Base-by-base conservation (phyloP, 2,113 vertebrate genomes). In the Himantopus leucocephalus region DNA sequence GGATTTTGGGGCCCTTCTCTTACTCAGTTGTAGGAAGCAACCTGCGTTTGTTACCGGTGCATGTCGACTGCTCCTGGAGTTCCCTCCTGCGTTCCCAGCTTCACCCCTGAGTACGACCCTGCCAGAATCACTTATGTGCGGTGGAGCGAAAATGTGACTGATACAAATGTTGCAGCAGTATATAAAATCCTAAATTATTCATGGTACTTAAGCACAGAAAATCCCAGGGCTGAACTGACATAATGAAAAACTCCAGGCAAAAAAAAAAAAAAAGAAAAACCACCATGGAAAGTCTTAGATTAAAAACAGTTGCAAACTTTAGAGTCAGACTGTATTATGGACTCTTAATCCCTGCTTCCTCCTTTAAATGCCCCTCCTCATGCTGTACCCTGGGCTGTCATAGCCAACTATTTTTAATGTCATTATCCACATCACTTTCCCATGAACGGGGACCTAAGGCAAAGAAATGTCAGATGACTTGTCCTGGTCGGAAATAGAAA, bases 161-260 rank as follows among this genome's bases (percentile, higher is more conserved):
- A 84, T 92, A 86, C 64, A 92, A 96, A 88, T 81, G 60, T 88
- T 93, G 60, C 64, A 84, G 83, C 39, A 53, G 76, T 87, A 68
- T 95, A 71, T 93, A 78, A 96, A 97, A 93, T 89, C 20, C 78
- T 94, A 64, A 85, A 83, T 94, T 94, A 79, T 96, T 96, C 79
- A 85, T 84, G 72, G 72, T 88, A 34, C 50, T 92, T 92, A 90
- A 90, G 43, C 72, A 72, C 41, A 74, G 64, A 96, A 94, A 77
- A 88, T 96, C 47, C 76, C 71, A 39, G 29, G 37, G 78, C 67
- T 93, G 67, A 85, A 85, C 29, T 50, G 45, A 73, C 67, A 45
- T 35, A 70, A 77, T 63, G 50, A 94, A 85, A 80, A 94, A 88
- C 67, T 92, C 47, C 43, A 88, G 85, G 82, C 17, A 62, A 85